Base-by-base conservation (phyloP, 2,888 invertebrate genomes). In the Anoplius nigerrimus region DNA sequence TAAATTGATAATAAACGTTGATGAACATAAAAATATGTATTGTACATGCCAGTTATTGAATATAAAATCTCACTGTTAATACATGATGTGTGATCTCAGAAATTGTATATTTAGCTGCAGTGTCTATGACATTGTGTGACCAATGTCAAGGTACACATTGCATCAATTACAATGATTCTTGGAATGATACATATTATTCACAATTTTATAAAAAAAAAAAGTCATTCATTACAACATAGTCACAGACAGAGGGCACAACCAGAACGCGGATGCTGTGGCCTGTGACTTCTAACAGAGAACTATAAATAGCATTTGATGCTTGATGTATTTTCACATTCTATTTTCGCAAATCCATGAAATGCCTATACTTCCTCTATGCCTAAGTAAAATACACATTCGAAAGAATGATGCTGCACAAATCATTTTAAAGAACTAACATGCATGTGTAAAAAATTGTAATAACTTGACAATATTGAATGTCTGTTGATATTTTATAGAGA, bases 221-320 rank as follows among this genome's bases (percentile, higher is more conserved):
- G 58, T 78, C 75, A 81, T 77, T 74, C 77, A 78, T 84, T 83
- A 84, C 81, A 82, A 77, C 80, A 84, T 83, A 78, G 75, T 72
- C 75, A 80, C 78, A 81, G 70, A 77, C 71, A 81, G 73, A 76
- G 76, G 80, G 84, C 76, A 77, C 72, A 73, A 71, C 76, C 71
- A 72, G 72, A 75, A 79, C 72, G 75, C 73, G 79, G 74, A 80
- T 77, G 77, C 77, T 78, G 79, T 76, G 79, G 83, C 77, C 76
- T 82, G 82, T 77, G 82, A 85, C 84, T 86, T 84, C 83, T 85
- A 86, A 85, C 84, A 85, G 82, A 80, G 80, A 77, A 74, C 86
- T 87, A 88, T 85, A 84, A 88, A 87, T 87, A 88, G 86, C 79
- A 76, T 80, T 78, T 82, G 83, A 85, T 86, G 84, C 80, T 81